Evolutionary conservation across 1,140 invertebrate species (phyloP).

Genomic region (Diachasmimorpha longicaudata): DNA sequence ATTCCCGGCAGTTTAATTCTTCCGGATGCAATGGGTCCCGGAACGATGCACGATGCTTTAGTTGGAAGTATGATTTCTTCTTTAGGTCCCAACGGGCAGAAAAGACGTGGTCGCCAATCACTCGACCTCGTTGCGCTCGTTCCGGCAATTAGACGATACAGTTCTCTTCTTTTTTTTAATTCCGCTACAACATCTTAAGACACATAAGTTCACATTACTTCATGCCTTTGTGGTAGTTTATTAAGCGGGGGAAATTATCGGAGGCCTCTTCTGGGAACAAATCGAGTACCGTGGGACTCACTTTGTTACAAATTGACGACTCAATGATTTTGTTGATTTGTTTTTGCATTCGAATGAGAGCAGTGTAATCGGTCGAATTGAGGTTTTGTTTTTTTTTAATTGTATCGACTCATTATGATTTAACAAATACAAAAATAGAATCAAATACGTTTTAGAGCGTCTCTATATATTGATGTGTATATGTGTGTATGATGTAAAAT

Average conservation of each 20-base stretch:
- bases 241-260: slow-evolving; percentile 41
- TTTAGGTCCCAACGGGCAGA: slow-evolving; percentile 31
- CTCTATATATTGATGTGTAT: too few species aligned
- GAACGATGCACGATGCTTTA: background rate
- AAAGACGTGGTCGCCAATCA: slow-evolving; percentile 49
- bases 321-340: background rate
- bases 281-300: slow-evolving; percentile 34
- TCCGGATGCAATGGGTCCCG: background rate
- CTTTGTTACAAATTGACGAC: background rate
- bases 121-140: slow-evolving; percentile 56
- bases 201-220: slow-evolving; percentile 1
- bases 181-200: background rate
- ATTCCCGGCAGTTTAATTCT: too few species aligned
- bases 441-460: too few species aligned
- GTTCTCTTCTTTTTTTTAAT: background rate
- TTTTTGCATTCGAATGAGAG: background rate
- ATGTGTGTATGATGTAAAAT: too few species aligned
- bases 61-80: background rate
- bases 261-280: slow-evolving; percentile 43
- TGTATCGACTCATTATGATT: too few species aligned
- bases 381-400: too few species aligned
- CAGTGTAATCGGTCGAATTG: too few species aligned
- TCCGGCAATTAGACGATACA: slow-evolving; percentile 52
- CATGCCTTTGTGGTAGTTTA: slow-evolving; percentile 34
- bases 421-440: too few species aligned